A percentile compares a stretch with the other conserved stretches of the same genome.
Evolutionary conservation across 2,888 invertebrate genomes (phyloP).

Genomic region (Sthenelais limicola): DNA sequence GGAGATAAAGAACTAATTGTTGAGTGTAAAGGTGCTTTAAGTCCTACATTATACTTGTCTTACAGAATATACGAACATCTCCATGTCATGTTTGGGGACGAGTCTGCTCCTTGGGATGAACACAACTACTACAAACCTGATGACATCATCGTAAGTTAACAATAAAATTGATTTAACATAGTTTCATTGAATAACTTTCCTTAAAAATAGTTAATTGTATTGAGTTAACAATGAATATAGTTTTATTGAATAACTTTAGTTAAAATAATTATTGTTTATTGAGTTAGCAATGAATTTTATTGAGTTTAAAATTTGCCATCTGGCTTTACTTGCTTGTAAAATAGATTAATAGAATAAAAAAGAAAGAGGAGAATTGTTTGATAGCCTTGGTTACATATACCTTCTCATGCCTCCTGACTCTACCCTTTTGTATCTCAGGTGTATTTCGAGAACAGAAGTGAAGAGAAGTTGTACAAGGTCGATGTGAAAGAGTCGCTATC

Average conservation of each 20-base stretch:
- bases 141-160: slow-evolving; percentile 41
- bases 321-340: neutral
- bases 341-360: neutral
- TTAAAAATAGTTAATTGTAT: too few species aligned
- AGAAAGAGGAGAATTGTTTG: too few species aligned
- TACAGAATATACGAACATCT: slow-evolving; percentile 51
- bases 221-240: neutral
- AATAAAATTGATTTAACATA: neutral
- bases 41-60: neutral
- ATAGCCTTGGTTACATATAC: too few species aligned
- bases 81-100: slow-evolving; percentile 45
- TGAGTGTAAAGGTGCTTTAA: neutral
- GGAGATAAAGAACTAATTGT: too few species aligned
- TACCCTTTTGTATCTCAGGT: slow-evolving; percentile 53
- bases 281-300: too few species aligned
- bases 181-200: neutral
- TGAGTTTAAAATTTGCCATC: too few species aligned
- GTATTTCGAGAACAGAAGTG: slow-evolving; percentile 63
- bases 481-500: slow-evolving; percentile 55
- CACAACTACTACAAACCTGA: slow-evolving; percentile 45
- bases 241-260: too few species aligned
- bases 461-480: slow-evolving; percentile 59
- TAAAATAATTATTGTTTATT: too few species aligned
- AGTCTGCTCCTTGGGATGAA: slow-evolving; percentile 49
- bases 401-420: too few species aligned